These are phyloP conservation scores for Psylliodes chrysocephalus DNA, from an alignment of 2,888 invertebrate species.

Conservation along the genomic window DNA sequence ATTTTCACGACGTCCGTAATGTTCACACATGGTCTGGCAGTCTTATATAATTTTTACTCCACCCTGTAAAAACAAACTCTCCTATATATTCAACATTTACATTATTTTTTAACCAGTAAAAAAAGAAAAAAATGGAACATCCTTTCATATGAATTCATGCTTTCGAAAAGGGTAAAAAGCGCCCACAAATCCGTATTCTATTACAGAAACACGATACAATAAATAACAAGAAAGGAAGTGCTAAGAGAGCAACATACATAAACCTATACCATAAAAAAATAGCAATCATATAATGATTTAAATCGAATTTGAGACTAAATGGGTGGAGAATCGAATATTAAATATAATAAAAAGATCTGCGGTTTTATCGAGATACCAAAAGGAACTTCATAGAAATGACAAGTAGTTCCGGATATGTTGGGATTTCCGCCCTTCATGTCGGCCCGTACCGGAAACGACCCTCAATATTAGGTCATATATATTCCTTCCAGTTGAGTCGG, in stretches of 20 bases:
- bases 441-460: conserved; percentile 49
- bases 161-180: too few species aligned
- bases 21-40: too few species aligned
- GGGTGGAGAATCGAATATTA: conserved; percentile 16
- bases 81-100: too few species aligned
- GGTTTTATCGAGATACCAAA: conserved; percentile 11
- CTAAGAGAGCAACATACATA: conserved; percentile 13
- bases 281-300: conserved; percentile 18
- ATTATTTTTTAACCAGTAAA: too few species aligned
- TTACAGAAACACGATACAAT: too few species aligned
- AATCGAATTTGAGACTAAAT: conserved; percentile 3
- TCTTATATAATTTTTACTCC: too few species aligned
- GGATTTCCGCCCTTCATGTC: conserved; percentile 50
- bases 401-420: conserved; percentile 54
- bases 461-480: conserved; percentile 53
- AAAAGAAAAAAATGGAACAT: too few species aligned
- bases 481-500: conserved; percentile 41
- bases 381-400: conserved; percentile 48
- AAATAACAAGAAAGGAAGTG: too few species aligned
- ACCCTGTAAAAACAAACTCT: too few species aligned
- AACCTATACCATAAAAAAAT: conserved; percentile 14
- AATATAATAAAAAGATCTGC: conserved; percentile 14
- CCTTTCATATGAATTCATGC: too few species aligned
- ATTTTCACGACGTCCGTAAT: too few species aligned
- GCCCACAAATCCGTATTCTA: too few species aligned